Conservation (phyloP, 2,888 invertebrate genomes). For the Cephus sareptanus region DNA sequence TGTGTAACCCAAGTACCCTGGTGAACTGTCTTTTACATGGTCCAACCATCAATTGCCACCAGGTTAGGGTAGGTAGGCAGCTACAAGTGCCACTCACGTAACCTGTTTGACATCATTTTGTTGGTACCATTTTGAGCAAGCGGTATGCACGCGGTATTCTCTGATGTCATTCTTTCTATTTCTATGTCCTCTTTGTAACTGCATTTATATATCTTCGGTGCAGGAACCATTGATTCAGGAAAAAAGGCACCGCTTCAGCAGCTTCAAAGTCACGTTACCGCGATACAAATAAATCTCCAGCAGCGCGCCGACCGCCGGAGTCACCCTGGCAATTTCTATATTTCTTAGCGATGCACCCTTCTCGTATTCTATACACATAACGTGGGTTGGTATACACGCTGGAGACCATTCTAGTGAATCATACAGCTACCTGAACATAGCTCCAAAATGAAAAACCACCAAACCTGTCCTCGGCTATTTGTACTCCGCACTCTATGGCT, state of each 20-base stretch:
- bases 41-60: background rate
- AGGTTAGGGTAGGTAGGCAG: background rate
- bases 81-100: background rate
- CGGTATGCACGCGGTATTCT: background rate
- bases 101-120: background rate
- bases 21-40: background rate
- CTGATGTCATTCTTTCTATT: background rate
- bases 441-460: background rate
- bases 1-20: background rate
- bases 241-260: background rate
- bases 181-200: background rate
- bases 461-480: background rate
- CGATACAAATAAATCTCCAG: slow-evolving; percentile 2
- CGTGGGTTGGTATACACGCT: background rate
- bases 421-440: background rate
- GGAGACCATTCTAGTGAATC: background rate
- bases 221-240: background rate
- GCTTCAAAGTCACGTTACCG: background rate
- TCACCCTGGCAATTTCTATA: background rate
- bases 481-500: background rate
- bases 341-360: background rate
- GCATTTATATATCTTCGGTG: background rate
- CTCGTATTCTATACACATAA: background rate
- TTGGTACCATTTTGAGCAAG: background rate
- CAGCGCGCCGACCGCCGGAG: background rate